Percentiles rank a stretch among this genome's conserved stretches.
Evolutionary conservation across 2,113 vertebrate species (phyloP).

Genomic region (Myrmophylax atrothorax): DNA sequence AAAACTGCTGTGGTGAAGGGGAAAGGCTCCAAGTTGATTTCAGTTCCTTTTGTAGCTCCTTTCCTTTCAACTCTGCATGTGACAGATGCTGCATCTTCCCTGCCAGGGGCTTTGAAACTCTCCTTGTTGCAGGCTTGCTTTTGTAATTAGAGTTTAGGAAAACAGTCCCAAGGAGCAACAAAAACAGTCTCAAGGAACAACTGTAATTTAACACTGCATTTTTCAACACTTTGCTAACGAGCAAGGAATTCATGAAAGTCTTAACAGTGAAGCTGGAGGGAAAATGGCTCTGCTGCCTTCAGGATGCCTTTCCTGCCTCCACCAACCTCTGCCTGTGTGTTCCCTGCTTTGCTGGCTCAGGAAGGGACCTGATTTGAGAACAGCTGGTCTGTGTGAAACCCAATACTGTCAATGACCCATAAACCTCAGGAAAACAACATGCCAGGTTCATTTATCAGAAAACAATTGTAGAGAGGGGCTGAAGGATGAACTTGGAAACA

Average conservation of each 20-base stretch:
- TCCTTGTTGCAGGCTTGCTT: background rate
- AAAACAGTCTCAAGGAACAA: background rate
- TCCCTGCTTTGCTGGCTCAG: background rate
- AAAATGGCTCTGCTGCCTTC: background rate
- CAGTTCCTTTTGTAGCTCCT: background rate
- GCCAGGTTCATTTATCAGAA: background rate
- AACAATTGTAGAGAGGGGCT: background rate
- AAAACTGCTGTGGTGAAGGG: background rate
- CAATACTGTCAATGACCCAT: background rate
- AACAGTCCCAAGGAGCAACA: background rate
- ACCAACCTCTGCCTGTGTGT: background rate
- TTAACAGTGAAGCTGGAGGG: background rate
- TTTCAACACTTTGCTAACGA: background rate
- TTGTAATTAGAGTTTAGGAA: background rate
- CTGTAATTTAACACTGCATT: background rate
- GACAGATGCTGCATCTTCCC: background rate
- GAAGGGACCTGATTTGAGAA: background rate
- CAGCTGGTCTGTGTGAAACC: background rate
- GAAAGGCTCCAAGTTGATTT: background rate
- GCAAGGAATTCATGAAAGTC: background rate
- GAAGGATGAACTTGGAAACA: background rate
- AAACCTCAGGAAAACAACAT: background rate
- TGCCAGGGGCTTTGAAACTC: background rate
- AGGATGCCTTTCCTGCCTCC: background rate
- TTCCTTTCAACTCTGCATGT: background rate